Evolutionary conservation across 2,888 invertebrate genomes (phyloP).

Genomic region (Ormia ochracea): DNA sequence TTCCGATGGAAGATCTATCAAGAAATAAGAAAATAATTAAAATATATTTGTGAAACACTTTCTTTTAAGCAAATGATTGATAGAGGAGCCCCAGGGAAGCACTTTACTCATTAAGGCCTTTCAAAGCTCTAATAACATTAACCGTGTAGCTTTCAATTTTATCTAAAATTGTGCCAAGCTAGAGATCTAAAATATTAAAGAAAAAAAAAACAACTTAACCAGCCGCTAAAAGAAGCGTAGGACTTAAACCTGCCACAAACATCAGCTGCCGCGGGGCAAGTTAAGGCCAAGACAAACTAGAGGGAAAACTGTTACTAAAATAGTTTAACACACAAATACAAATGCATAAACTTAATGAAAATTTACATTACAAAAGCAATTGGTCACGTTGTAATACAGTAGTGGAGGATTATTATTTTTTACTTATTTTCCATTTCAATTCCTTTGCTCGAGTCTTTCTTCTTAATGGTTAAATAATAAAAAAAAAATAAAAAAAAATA

Average conservation of each 20-base stretch:
- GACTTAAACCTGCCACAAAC: background rate
- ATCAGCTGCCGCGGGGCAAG: conserved; percentile 8
- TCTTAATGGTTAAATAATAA: conserved; percentile 27
- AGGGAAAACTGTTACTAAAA: background rate
- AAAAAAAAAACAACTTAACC: background rate
- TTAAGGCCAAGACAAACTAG: background rate
- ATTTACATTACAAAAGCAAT: conserved; percentile 57
- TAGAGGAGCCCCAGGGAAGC: too few species aligned
- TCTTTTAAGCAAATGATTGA: too few species aligned
- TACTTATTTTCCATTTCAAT: background rate
- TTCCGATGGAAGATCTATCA: too few species aligned
- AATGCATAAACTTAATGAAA: conserved; percentile 9
- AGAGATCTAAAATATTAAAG: too few species aligned
- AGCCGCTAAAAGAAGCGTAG: background rate
- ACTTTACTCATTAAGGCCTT: too few species aligned
- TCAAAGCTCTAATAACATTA: too few species aligned
- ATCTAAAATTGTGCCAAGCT: too few species aligned
- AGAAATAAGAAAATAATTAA: too few species aligned
- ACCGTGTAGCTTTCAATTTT: too few species aligned
- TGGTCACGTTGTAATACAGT: conserved; percentile 58
- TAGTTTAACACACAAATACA: background rate
- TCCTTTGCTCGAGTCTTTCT: background rate
- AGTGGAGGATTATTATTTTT: conserved; percentile 52
- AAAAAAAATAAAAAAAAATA: too few species aligned
- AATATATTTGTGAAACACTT: too few species aligned